Conservation (phyloP, 2,113 vertebrate genomes). For the Alectura lathami region DNA sequence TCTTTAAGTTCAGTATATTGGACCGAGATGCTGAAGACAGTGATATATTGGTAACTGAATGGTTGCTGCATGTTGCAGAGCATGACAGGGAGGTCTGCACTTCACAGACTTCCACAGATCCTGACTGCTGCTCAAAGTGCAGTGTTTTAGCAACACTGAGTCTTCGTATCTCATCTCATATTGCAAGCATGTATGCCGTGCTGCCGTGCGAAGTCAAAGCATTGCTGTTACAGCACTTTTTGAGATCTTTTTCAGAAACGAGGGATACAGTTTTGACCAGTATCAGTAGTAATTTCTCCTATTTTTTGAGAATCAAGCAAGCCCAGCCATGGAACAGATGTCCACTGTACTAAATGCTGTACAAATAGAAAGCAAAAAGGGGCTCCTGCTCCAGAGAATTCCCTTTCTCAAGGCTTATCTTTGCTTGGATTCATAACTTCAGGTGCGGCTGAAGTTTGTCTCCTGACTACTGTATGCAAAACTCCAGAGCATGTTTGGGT, state of each 20-base stretch:
- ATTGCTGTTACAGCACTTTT: background rate
- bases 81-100: background rate
- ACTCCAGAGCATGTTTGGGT: rapidly evolving
- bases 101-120: background rate
- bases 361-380: background rate
- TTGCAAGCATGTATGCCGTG: background rate
- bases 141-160: background rate
- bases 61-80: background rate
- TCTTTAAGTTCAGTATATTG: background rate
- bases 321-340: background rate
- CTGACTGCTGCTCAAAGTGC: background rate
- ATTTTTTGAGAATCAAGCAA: background rate
- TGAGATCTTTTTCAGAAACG: background rate
- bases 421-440: background rate
- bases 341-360: background rate
- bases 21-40: background rate
- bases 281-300: background rate
- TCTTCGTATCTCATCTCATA: background rate
- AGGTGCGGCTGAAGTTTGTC: background rate
- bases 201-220: background rate
- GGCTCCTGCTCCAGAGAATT: background rate
- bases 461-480: background rate
- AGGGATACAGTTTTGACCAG: background rate
- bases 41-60: background rate
- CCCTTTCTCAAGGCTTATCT: background rate